A percentile compares a stretch with the other conserved stretches of the same genome.
Evolutionary conservation across 1,140 invertebrate genomes (phyloP).

Genomic region (Drosophila elegans): DNA sequence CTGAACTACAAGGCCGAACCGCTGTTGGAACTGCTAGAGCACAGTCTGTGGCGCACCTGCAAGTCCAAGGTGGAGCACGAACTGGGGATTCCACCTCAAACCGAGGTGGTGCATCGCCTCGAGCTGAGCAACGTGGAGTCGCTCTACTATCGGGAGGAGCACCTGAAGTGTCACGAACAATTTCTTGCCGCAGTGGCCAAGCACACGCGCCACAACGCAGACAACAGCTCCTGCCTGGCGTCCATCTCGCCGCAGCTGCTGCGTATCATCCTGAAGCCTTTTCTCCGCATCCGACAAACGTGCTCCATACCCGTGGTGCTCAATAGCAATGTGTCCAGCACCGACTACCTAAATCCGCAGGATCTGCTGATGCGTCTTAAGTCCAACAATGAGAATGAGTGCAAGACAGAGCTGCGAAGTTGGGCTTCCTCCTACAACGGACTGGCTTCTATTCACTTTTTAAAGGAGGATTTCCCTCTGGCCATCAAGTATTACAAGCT

Average conservation of each 20-base stretch:
- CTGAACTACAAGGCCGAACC: constrained; percentile 37
- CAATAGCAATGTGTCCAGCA: constrained; percentile 43
- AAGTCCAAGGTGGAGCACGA: constrained; percentile 87
- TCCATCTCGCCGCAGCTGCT: constrained; percentile 57
- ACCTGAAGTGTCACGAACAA: constrained; percentile 69
- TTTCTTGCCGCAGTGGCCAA: constrained; percentile 54
- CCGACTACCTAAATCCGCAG: constrained; percentile 85
- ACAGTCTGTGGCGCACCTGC: constrained; percentile 89
- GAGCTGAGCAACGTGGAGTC: constrained; percentile 86
- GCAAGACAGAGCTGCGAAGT: constrained; percentile 88
- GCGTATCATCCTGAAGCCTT: constrained; percentile 86
- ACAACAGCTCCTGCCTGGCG: constrained; percentile 40
- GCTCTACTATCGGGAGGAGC: constrained; percentile 86
- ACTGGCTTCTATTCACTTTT: constrained; percentile 88
- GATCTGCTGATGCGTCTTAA: constrained; percentile 89
- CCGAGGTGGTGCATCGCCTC: constrained; percentile 83
- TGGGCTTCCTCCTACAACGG: constrained; percentile 88
- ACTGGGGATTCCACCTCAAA: constrained; percentile 86
- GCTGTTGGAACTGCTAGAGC: constrained; percentile 86
- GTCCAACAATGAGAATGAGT: constrained; percentile 88
- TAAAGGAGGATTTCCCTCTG: constrained; percentile 86
- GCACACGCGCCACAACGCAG: constrained; percentile 43
- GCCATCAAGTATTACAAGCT: constrained; percentile 88
- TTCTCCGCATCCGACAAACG: constrained; percentile 89
- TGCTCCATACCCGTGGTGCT: constrained; percentile 89